Percentiles rank a stretch among this genome's conserved stretches.
These are phyloP conservation scores for Acanthococcus lagerstroemiae DNA, from an alignment of 2,888 invertebrate species.

Conservation along the genomic window DNA sequence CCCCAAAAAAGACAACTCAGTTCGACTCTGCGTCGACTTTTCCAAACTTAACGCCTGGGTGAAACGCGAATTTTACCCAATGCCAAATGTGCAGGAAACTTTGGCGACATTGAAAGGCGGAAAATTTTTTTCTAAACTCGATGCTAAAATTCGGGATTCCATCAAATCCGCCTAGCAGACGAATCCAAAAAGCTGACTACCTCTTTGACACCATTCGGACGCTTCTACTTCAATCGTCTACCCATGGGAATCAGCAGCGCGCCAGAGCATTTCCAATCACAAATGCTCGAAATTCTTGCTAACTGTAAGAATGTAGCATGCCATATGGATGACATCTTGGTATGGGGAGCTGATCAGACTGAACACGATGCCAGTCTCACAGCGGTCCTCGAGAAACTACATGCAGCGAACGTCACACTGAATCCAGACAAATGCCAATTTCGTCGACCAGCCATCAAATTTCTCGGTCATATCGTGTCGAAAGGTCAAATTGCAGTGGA, in stretches of 20 bases:
- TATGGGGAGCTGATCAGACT: conserved; percentile 35
- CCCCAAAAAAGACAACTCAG: conserved; percentile 38
- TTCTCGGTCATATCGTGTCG: conserved; percentile 38
- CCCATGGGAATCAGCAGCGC: conserved; percentile 38
- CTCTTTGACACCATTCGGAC: conserved; percentile 38
- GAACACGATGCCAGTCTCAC: conserved; percentile 36
- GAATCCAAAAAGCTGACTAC: conserved; percentile 37
- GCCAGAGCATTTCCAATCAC: conserved; percentile 38
- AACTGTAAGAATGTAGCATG: conserved; percentile 35
- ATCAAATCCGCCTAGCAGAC: conserved; percentile 36
- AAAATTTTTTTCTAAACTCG: conserved; percentile 31
- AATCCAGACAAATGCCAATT: conserved; percentile 39
- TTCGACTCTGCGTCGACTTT: conserved; percentile 40
- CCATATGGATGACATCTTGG: conserved; percentile 38
- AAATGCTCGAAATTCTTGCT: conserved; percentile 31
- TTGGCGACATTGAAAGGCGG: conserved; percentile 35
- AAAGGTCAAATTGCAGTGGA: conserved; percentile 28
- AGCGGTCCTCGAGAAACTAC: conserved; percentile 21
- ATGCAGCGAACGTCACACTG: conserved; percentile 17
- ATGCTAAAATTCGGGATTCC: conserved; percentile 36
- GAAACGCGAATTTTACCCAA: conserved; percentile 35
- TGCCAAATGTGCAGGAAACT: conserved; percentile 38
- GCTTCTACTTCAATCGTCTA: conserved; percentile 38
- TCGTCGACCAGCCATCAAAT: conserved; percentile 34
- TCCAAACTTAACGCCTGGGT: conserved; percentile 38